Evolutionary conservation across 2,888 invertebrate genomes (phyloP), one percentile per base, ranked within the genome.

Genomic region (Parapristionchus giblindavisi): DNA sequence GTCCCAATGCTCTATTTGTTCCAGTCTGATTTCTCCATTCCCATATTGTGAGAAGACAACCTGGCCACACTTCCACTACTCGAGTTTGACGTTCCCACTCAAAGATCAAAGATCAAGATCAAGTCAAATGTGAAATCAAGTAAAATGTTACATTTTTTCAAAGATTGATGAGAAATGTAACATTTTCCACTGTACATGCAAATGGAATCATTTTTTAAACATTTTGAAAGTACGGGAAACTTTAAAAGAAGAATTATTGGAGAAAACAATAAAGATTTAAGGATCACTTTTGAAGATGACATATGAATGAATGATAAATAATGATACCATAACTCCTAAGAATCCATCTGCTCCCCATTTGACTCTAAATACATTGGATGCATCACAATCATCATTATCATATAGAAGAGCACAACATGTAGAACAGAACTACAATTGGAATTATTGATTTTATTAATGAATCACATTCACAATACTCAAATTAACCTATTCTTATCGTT

Each of bases 11-110:
- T 54, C 11, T 36, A 34, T 36, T 5, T 4, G 32, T 2, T 51
- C 66, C 66, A n/a, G 66, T 66, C 66, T 66, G 66, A 66, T 66
- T 66, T 36, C 66, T 48, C 66, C 6, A n/a, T 24, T 66, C 66
- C 66, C 66, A 66, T n/a, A 66, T 48, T 2, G 66, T 66, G 14
- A 66, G 48, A 21, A 51, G 66, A 66, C 66, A 66, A 11, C 66
- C 66, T 0, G 48, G 66, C 5, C 34, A 66, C 48, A 66, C 66
- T 51, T 66, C 66, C 34, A 34, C 66, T 6, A 32, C 66, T 4
- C 66, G 66, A 21, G 51, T 14, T 66, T 66, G 51, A 2, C 27
- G 11, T 34, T 66, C 66, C 66, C 66, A 66, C 66, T 66, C 32
- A 21, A 66, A n/a, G 24, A 63, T 27, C 5, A 34, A 3, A 11